Evolutionary conservation across 2,113 vertebrate genomes (phyloP).

Genomic region (Melanerpes formicivorus): DNA sequence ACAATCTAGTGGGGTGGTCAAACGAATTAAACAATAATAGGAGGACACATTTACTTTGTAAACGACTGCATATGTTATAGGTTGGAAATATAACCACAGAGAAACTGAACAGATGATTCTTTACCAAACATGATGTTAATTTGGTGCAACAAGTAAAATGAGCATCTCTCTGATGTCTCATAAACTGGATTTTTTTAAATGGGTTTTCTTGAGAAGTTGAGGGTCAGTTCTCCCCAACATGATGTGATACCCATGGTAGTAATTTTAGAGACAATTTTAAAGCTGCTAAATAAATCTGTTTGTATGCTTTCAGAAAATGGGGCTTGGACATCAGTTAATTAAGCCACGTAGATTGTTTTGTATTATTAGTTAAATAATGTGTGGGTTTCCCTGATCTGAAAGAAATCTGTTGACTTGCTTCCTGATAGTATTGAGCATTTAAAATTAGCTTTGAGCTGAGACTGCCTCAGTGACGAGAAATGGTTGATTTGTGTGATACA

Average conservation of each 20-base stretch:
- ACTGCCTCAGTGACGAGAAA: neutral
- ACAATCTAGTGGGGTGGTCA: neutral
- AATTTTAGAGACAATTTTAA: neutral
- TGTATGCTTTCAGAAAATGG: neutral
- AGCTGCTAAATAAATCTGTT: neutral
- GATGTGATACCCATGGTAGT: neutral
- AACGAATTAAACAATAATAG: neutral
- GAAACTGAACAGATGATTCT: neutral
- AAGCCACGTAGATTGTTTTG: neutral
- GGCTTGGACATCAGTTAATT: neutral
- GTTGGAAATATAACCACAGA: neutral
- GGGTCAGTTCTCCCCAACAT: neutral
- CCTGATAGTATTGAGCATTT: neutral
- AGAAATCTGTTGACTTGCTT: neutral
- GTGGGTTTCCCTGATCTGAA: neutral
- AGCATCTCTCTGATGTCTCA: neutral
- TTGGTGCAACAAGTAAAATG: slow-evolving; percentile 38
- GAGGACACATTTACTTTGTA: neutral
- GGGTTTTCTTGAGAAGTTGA: neutral
- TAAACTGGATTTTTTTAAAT: neutral
- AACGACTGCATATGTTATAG: neutral
- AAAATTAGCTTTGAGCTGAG: neutral
- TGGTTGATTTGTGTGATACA: neutral
- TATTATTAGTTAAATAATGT: neutral
- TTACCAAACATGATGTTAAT: neutral